Base-by-base conservation (phyloP, 2,888 invertebrate species). In the Eulithis testata region DNA sequence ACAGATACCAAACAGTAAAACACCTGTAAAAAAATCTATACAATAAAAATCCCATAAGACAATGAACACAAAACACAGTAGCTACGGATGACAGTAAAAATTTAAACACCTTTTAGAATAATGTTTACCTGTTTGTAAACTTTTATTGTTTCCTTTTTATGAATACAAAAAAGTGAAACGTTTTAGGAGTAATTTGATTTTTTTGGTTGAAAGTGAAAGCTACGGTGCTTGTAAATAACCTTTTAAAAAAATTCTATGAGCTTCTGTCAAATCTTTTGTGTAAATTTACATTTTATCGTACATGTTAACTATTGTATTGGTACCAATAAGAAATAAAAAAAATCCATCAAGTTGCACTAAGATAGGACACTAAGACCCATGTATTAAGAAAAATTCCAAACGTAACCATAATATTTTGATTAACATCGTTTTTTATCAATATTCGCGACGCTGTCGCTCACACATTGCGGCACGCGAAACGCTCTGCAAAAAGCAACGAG, bases 121-220 rank as follows among this genome's bases (percentile, higher is more conserved):
- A 63, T 77, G 76, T 78, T 80, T 82, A 83, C 84, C 84, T 83
- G 84, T 75, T 76, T 77, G 79, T 76, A 75, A 77, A 78, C 76
- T 77, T 74, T 75, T 73, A 73, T 75, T 72, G 73, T 69, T 73
- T 67, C 73, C 71, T 76, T 83, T 85, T 86, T 87, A 85, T 77
- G 74, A 74, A 76, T 72, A 78, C 74, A 62, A 78, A 21, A 86
- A 87, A 88, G 87, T 85, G 86, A 88, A 87, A 87, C 72, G 74
- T 71, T 73, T 70, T 76, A 69, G 71, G 76, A 70, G 73, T 68
- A 71, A 75, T 78, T 76, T 73, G 68, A 65, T 68, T 73, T 85
- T 86, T 37, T 86, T 88, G 89, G 83, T 89, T 76, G 75, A 88
- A 90, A 91, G 87, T 85, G 89, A 91, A 90, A 90, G 86, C 77